A percentile compares a stretch with the other conserved stretches of the same genome.
phyloP scores from a whole-genome alignment of 2,797 vertebrate genomes.

The Scolopax rusticola region DNA sequence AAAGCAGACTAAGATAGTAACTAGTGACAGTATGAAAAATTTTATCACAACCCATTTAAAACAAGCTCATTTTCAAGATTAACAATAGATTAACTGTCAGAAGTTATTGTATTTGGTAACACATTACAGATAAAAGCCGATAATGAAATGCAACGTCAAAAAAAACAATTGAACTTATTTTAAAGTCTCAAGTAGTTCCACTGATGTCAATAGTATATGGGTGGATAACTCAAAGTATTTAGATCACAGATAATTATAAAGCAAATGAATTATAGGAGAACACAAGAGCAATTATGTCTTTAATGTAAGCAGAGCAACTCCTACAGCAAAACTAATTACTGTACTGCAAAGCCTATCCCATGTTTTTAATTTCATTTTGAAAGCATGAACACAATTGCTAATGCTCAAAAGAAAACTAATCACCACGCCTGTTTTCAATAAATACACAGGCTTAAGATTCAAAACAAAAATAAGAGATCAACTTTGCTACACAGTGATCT shows the following conservation, averaged over 20 bases:
- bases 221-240: not conserved
- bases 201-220: not conserved
- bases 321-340: not conserved
- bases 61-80: not conserved
- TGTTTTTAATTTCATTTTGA: not conserved
- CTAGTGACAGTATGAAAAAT: not conserved
- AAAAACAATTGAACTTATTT: not conserved
- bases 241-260: conserved; percentile 1
- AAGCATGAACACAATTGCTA: not conserved
- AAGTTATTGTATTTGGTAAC: not conserved
- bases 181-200: not conserved
- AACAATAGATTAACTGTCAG: not conserved
- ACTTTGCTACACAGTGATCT: not conserved
- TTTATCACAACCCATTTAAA: not conserved
- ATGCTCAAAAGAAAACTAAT: not conserved
- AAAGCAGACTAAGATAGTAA: not conserved
- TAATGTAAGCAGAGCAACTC: not conserved
- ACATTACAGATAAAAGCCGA: not conserved
- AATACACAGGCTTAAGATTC: not conserved
- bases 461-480: not conserved
- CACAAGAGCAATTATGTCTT: not conserved
- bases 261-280: not conserved
- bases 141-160: not conserved
- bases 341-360: not conserved
- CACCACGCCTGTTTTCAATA: not conserved